These are phyloP conservation scores for Dissostichus mawsoni DNA, from an alignment of 2,113 vertebrate species.

Conservation along the genomic window DNA sequence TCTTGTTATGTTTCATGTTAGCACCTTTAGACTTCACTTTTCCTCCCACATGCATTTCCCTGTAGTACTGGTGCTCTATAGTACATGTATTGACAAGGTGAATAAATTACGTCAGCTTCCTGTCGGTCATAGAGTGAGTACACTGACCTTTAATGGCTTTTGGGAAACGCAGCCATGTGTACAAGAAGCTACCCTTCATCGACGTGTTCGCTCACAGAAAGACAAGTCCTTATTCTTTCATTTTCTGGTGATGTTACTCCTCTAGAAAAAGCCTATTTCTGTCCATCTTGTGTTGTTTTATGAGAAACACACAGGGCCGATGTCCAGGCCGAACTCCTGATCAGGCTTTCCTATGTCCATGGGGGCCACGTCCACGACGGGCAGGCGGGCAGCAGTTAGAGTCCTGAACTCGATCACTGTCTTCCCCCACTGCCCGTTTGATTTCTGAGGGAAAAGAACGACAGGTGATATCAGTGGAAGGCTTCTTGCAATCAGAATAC, in stretches of 20 bases:
- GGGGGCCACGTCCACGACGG: conserved; percentile 91
- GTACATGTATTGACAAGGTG: conserved; percentile 30
- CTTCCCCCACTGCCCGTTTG: conserved; percentile 86
- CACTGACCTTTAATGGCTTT: conserved; percentile 14
- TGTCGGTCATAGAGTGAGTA: neutral
- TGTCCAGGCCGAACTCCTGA: conserved; percentile 95
- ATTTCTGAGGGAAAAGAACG: conserved; percentile 79
- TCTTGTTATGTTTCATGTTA: neutral
- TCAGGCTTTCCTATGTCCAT: conserved; percentile 91
- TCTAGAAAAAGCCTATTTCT: conserved; percentile 11
- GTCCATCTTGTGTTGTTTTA: conserved; percentile 76
- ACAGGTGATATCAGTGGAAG: neutral
- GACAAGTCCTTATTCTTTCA: conserved; percentile 34
- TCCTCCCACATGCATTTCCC: conserved; percentile 34
- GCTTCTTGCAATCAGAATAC: no score
- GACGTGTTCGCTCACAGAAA: conserved; percentile 33
- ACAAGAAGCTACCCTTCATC: conserved; percentile 32
- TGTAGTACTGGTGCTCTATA: conserved; percentile 22
- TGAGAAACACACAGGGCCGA: conserved; percentile 97
- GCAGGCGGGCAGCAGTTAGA: conserved; percentile 91
- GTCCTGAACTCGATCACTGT: conserved; percentile 95
- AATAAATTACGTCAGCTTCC: conserved; percentile 61
- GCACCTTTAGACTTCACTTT: conserved; percentile 8
- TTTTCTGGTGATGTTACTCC: conserved; percentile 28
- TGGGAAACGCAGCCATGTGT: conserved; percentile 26